These are phyloP conservation scores for Drosophila varians DNA, from an alignment of 1,140 invertebrate genomes.

Conservation along the genomic window DNA sequence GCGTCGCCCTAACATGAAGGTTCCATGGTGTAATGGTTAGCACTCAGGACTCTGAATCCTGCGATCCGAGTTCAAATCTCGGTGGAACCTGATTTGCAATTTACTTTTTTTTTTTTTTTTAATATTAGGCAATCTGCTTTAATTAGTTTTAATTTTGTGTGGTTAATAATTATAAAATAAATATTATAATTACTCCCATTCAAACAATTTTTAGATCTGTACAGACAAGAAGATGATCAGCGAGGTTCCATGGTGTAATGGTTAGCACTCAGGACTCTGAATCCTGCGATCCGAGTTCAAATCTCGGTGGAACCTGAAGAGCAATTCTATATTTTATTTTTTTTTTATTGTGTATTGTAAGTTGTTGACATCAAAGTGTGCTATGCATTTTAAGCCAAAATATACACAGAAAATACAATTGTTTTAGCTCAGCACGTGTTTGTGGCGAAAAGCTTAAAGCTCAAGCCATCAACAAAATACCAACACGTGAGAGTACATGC, in stretches of 20 bases:
- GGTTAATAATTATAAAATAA: not conserved
- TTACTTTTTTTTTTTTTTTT: constrained; percentile 8
- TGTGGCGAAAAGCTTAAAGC: constrained; percentile 1
- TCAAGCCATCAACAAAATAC: constrained; percentile 34
- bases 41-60: constrained; percentile 96
- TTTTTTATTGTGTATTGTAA: not conserved
- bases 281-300: constrained; percentile 95
- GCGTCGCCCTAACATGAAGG: not conserved
- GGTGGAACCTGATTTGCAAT: constrained; percentile 86
- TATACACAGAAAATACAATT: not conserved
- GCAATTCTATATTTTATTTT: constrained; percentile 3
- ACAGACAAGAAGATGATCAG: not conserved
- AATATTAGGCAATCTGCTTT: not conserved
- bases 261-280: constrained; percentile 96
- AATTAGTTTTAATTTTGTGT: not conserved
- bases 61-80: constrained; percentile 94
- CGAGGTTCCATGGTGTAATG: constrained; percentile 92
- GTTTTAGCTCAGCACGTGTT: constrained; percentile 21
- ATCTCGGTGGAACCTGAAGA: constrained; percentile 90
- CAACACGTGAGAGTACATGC: constrained; percentile 4
- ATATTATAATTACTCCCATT: not conserved
- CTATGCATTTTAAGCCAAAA: not conserved
- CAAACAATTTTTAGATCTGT: not conserved
- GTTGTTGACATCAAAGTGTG: not conserved
- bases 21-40: constrained; percentile 96